Percentiles rank a stretch among this genome's conserved stretches.
Conservation (phyloP, 2,888 invertebrate species). For the Sminthurinus aureus region DNA sequence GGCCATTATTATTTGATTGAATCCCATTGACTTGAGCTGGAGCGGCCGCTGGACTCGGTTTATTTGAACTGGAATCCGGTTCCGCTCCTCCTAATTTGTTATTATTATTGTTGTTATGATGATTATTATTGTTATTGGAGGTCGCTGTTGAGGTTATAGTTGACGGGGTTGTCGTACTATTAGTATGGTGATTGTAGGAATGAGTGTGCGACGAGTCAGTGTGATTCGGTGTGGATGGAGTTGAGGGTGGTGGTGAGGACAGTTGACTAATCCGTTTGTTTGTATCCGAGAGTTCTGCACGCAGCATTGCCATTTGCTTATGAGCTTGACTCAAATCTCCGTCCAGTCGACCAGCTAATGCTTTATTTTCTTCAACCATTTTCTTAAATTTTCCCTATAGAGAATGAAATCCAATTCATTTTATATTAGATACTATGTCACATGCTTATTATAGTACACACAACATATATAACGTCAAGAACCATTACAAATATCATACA, state of each 20-base stretch:
- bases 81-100: conserved; percentile 18
- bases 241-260: conserved; percentile 62
- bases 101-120: conserved; percentile 63
- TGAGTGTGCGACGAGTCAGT: conserved; percentile 61
- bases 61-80: no score
- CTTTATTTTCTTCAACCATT: conserved; percentile 85
- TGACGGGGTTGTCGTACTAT: conserved; percentile 3
- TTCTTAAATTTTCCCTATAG: conserved; percentile 78
- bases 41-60: neutral
- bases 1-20: conserved; percentile 52
- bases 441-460: neutral
- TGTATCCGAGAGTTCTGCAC: conserved; percentile 68
- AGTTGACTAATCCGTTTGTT: conserved; percentile 64
- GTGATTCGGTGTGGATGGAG: conserved; percentile 60
- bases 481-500: neutral
- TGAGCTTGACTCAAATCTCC: conserved; percentile 72
- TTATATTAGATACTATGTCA: no score
- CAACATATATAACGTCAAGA: neutral
- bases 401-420: neutral
- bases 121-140: conserved; percentile 21
- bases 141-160: conserved; percentile 44
- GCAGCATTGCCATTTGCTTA: conserved; percentile 69
- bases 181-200: neutral
- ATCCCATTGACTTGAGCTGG: conserved; percentile 50
- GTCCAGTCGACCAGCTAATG: conserved; percentile 67